phyloP scores from a whole-genome alignment of 2,797 vertebrate genomes.

The Serranus cabrilla region DNA sequence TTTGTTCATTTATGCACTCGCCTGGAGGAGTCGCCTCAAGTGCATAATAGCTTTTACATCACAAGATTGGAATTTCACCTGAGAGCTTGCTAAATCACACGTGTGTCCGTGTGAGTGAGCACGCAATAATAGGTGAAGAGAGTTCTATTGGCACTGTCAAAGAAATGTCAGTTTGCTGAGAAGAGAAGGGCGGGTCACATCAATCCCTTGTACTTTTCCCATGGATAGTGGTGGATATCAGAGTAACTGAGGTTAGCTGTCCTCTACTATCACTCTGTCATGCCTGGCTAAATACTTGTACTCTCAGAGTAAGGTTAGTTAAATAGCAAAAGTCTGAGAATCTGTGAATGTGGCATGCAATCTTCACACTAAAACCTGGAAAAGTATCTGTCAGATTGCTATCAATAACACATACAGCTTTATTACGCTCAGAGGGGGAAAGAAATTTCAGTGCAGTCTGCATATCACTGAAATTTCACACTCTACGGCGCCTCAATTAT shows the following conservation, averaged over 20 bases:
- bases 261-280: constrained; percentile 4
- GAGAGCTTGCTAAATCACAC: constrained; percentile 65
- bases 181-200: constrained; percentile 24
- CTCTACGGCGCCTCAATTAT: constrained; percentile 46
- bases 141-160: constrained; percentile 47
- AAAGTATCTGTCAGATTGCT: constrained; percentile 24
- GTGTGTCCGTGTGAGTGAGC: constrained; percentile 40
- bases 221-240: neutral
- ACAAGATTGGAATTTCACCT: constrained; percentile 60
- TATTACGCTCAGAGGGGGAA: neutral
- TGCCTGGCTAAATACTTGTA: neutral
- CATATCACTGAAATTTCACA: constrained; percentile 60
- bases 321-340: constrained; percentile 28
- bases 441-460: constrained; percentile 27
- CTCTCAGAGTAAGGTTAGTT: constrained; percentile 4
- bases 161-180: constrained; percentile 48
- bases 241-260: constrained; percentile 13
- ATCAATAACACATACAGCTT: constrained; percentile 25
- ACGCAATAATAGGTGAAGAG: constrained; percentile 38
- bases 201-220: constrained; percentile 6
- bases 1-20: constrained; percentile 67
- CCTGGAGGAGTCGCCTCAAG: constrained; percentile 48
- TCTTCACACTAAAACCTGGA: constrained; percentile 9
- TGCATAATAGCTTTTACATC: constrained; percentile 60
- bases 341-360: constrained; percentile 11